Evolutionary conservation across 2,888 invertebrate species (phyloP).

Genomic region (Caenorhabditis wallacei): DNA sequence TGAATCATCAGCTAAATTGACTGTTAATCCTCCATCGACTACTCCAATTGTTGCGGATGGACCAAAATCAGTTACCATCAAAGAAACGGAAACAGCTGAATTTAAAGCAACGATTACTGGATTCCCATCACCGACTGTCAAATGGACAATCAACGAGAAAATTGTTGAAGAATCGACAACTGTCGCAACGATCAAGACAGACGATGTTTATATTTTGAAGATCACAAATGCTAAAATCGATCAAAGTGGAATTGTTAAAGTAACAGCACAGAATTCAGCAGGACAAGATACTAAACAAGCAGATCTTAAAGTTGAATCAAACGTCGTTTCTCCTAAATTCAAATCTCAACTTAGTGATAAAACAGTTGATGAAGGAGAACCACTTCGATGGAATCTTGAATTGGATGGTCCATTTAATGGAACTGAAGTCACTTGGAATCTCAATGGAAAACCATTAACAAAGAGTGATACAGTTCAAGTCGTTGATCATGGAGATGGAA

Average conservation of each 20-base stretch:
- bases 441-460: constrained; percentile 75
- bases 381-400: constrained; percentile 68
- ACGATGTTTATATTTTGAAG: constrained; percentile 69
- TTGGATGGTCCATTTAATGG: constrained; percentile 69
- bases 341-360: constrained; percentile 90
- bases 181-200: constrained; percentile 62
- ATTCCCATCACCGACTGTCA: constrained; percentile 79
- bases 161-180: constrained; percentile 62
- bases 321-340: constrained; percentile 89
- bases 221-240: constrained; percentile 69
- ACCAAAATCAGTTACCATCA: constrained; percentile 69
- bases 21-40: constrained; percentile 63
- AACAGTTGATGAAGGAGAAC: constrained; percentile 90
- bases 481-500: constrained; percentile 75
- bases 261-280: constrained; percentile 76
- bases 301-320: constrained; percentile 81
- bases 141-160: constrained; percentile 82
- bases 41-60: constrained; percentile 73
- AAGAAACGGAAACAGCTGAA: constrained; percentile 73
- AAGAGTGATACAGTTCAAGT: constrained; percentile 67
- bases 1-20: constrained; percentile 68
- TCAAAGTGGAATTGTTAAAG: constrained; percentile 74
- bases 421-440: constrained; percentile 76
- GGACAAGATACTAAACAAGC: constrained; percentile 73
- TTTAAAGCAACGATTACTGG: constrained; percentile 75